phyloP scores from a whole-genome alignment of 1,140 invertebrate species.

The Zaprionus tsacasi region DNA sequence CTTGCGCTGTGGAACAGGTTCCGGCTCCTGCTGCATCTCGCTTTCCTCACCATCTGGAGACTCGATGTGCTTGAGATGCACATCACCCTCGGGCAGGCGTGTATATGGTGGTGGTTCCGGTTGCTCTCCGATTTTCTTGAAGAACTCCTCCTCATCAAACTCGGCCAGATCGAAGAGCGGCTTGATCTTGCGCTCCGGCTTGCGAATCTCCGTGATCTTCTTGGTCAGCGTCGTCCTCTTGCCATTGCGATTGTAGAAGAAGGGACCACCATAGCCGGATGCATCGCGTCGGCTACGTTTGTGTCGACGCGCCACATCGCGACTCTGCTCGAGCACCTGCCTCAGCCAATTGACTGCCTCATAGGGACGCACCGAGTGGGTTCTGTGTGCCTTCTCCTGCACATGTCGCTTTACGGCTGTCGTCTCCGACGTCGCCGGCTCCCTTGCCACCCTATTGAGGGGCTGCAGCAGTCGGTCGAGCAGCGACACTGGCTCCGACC shows the following conservation, averaged over 20 bases:
- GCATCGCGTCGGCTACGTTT: slow-evolving; percentile 50
- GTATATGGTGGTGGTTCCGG: slow-evolving; percentile 63
- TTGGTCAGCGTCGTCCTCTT: slow-evolving; percentile 66
- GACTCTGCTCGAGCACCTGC: slow-evolving; percentile 56
- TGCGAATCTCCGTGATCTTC: slow-evolving; percentile 79
- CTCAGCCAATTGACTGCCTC: slow-evolving; percentile 59
- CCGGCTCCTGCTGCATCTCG: slow-evolving; percentile 44
- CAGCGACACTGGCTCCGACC: slow-evolving; percentile 12
- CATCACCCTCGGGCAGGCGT: slow-evolving; percentile 72
- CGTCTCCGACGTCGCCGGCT: neutral
- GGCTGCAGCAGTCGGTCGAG: slow-evolving; percentile 48
- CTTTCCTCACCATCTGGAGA: slow-evolving; percentile 68
- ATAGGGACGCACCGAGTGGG: slow-evolving; percentile 32
- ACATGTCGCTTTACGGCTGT: slow-evolving; percentile 47
- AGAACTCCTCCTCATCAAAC: slow-evolving; percentile 80
- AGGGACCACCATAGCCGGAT: slow-evolving; percentile 55
- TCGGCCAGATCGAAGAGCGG: slow-evolving; percentile 65
- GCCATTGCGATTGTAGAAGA: slow-evolving; percentile 67
- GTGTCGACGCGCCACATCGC: slow-evolving; percentile 36
- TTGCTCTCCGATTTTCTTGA: slow-evolving; percentile 71
- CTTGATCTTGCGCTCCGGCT: slow-evolving; percentile 68
- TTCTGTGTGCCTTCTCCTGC: neutral
- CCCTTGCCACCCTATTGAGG: slow-evolving; percentile 20
- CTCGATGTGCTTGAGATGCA: slow-evolving; percentile 70
- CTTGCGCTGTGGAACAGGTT: slow-evolving; percentile 31